These are phyloP conservation scores for Candidula unifasciata DNA, from an alignment of 2,888 invertebrate species.

Conservation along the genomic window DNA sequence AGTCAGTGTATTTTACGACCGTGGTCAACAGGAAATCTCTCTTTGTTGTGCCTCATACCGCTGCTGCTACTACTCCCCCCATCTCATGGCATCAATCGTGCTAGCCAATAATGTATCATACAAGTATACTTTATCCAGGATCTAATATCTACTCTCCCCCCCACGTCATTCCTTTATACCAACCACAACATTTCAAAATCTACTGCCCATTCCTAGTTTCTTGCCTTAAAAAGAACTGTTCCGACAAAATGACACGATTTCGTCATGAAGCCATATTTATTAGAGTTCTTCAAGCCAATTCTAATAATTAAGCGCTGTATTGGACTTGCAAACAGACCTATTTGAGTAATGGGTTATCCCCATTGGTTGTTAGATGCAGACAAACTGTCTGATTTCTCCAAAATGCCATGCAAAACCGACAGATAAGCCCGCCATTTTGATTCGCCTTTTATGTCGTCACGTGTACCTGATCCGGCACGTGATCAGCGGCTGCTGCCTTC, in stretches of 20 bases:
- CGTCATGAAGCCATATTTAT: conserved; percentile 14
- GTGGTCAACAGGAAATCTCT: background rate
- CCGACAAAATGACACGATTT: conserved; percentile 13
- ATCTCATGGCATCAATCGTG: too few species aligned
- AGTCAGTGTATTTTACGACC: background rate
- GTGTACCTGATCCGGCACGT: conserved; percentile 45
- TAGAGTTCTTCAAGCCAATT: conserved; percentile 43
- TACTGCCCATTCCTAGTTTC: background rate
- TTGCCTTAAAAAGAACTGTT: background rate
- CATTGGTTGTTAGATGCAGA: conserved; percentile 29
- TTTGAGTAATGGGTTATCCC: conserved; percentile 45
- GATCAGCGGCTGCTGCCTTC: conserved; percentile 45
- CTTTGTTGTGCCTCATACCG: background rate
- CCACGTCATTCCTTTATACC: background rate
- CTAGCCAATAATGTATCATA: too few species aligned
- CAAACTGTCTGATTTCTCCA: conserved; percentile 25
- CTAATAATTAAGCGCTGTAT: conserved; percentile 41
- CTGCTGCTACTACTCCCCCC: too few species aligned
- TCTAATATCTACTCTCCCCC: too few species aligned
- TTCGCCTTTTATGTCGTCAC: conserved; percentile 44
- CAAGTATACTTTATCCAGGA: too few species aligned
- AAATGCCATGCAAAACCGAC: conserved; percentile 44
- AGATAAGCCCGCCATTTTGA: conserved; percentile 43
- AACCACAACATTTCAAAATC: background rate
- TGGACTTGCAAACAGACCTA: conserved; percentile 47